These are phyloP conservation scores for Cephus spinipes DNA, from an alignment of 2,888 invertebrate species.

Conservation along the genomic window DNA sequence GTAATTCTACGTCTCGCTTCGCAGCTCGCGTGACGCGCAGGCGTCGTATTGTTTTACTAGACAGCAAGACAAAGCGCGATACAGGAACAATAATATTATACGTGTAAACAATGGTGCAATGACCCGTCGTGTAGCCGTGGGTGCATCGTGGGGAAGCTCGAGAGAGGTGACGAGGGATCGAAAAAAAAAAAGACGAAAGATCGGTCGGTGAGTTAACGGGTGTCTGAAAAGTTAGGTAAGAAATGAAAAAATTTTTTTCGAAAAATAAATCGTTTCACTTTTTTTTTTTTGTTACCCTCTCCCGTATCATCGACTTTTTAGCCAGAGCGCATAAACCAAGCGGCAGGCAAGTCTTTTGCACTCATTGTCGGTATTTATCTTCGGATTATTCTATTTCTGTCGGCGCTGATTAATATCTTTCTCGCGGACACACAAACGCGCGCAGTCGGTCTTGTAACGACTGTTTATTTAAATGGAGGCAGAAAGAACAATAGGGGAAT, in stretches of 20 bases:
- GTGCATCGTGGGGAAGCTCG: neutral
- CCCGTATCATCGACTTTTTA: neutral
- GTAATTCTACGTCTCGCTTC: slow-evolving; percentile 12
- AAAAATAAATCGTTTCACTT: too few relatives aligned
- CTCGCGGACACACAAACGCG: neutral
- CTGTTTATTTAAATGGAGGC: neutral
- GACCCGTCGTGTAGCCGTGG: slow-evolving; percentile 24
- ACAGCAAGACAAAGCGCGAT: slow-evolving; percentile 34
- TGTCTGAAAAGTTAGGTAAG: neutral
- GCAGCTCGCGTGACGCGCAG: slow-evolving; percentile 16
- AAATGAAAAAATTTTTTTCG: neutral
- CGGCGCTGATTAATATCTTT: neutral
- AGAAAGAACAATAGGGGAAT: neutral
- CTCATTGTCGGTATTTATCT: neutral
- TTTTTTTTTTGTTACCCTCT: too few relatives aligned
- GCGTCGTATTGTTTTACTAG: slow-evolving; percentile 37
- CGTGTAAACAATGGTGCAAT: slow-evolving; percentile 42
- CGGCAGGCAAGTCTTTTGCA: neutral
- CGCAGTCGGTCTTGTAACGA: neutral
- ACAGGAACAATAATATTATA: slow-evolving; percentile 40
- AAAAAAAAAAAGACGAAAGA: neutral
- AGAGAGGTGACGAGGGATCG: neutral
- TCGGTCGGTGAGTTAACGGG: neutral
- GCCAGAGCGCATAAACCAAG: neutral
- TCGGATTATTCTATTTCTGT: neutral